These are phyloP conservation scores for Hyperopisus bebe DNA, from an alignment of 2,113 vertebrate species.

Conservation along the genomic window DNA sequence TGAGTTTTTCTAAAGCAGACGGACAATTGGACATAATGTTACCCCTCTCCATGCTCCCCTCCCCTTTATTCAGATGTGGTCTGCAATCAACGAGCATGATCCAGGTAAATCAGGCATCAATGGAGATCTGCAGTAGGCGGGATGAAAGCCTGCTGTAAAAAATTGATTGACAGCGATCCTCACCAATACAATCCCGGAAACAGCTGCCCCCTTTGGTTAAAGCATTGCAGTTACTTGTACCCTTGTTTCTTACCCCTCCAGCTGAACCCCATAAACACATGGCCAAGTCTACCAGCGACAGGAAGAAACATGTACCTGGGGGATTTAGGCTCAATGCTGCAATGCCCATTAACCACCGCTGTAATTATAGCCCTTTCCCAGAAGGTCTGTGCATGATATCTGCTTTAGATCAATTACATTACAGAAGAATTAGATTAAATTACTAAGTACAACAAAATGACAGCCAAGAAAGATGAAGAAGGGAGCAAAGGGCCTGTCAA, in stretches of 20 bases:
- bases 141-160: not conserved
- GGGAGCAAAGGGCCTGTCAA: not conserved
- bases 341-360: constrained; percentile 35
- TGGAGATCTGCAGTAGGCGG: not conserved
- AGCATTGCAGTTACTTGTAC: not conserved
- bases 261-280: not conserved
- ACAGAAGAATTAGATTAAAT: constrained; percentile 33
- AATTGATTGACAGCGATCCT: not conserved
- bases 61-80: not conserved
- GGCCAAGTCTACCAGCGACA: not conserved
- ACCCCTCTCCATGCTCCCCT: not conserved
- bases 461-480: constrained; percentile 20
- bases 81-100: not conserved
- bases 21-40: not conserved
- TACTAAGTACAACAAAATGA: constrained; percentile 37
- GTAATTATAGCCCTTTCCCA: constrained; percentile 46
- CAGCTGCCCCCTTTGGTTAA: not conserved
- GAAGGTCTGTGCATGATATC: constrained; percentile 39
- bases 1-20: not conserved
- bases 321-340: constrained; percentile 29
- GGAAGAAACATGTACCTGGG: not conserved
- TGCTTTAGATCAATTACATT: constrained; percentile 48
- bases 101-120: not conserved
- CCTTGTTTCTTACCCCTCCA: not conserved
- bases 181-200: not conserved